A percentile compares a stretch with the other conserved stretches of the same genome.
Evolutionary conservation across 2,888 invertebrate genomes (phyloP).

Genomic region (Drosophila mayaguana): DNA sequence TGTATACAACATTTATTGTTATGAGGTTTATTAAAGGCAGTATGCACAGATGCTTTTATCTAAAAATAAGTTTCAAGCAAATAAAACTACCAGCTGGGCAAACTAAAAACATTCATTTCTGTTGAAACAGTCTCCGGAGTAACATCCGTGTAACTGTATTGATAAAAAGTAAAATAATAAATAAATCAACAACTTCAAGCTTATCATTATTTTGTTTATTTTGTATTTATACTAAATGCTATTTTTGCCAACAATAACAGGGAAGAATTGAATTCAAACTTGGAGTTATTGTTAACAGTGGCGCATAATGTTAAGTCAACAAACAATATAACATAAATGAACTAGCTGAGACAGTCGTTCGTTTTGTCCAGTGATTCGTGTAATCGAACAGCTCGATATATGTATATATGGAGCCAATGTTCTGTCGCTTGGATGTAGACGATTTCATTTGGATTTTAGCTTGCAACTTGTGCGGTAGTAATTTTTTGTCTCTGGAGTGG

Average conservation of each 20-base stretch:
- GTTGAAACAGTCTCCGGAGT: constrained; percentile 4
- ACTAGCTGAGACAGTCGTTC: constrained; percentile 5
- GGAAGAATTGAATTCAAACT: not conserved
- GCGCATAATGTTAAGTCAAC: constrained; percentile 4
- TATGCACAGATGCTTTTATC: not conserved
- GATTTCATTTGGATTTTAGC: constrained; percentile 69
- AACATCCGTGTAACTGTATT: not conserved
- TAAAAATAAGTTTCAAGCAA: not conserved
- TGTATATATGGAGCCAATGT: constrained; percentile 27
- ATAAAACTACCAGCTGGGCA: constrained; percentile 4
- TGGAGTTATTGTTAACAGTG: not conserved
- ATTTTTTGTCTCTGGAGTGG: constrained; percentile 43
- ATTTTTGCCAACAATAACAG: not conserved
- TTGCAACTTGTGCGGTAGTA: constrained; percentile 63
- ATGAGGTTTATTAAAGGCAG: not conserved
- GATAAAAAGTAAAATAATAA: not conserved
- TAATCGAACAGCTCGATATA: constrained; percentile 27
- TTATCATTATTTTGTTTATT: not conserved
- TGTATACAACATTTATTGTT: not conserved
- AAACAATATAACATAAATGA: constrained; percentile 5
- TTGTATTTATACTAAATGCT: too few relatives aligned
- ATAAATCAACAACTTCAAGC: not conserved
- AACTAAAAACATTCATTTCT: not conserved
- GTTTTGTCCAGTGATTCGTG: constrained; percentile 3
- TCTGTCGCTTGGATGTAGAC: constrained; percentile 28